Percentiles rank a stretch among this genome's conserved stretches.
Evolutionary conservation across 2,888 invertebrate species (phyloP).

Genomic region (Trichacis sp.): DNA sequence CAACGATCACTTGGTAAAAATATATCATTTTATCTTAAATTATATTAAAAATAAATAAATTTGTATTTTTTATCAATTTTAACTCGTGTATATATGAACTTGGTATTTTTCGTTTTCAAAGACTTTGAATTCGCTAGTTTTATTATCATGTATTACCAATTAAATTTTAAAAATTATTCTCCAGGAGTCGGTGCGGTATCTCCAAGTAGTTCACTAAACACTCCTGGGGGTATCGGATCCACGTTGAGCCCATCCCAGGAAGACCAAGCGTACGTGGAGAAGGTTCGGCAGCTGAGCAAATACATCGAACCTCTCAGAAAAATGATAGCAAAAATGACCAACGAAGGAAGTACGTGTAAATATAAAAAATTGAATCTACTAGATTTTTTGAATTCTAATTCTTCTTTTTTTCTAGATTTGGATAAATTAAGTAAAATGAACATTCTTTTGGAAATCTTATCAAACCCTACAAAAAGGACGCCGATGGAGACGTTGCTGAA

Average conservation of each 20-base stretch:
- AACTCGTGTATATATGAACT: too few relatives aligned
- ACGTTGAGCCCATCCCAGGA: slow-evolving; percentile 78
- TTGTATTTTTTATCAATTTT: too few relatives aligned
- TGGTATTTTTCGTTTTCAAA: too few relatives aligned
- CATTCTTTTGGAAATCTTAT: slow-evolving; percentile 89
- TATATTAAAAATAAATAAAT: too few relatives aligned
- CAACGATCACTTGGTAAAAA: slow-evolving; percentile 73
- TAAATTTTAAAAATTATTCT: too few relatives aligned
- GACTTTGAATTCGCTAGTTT: too few relatives aligned
- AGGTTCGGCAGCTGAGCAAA: slow-evolving; percentile 91
- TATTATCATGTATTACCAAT: too few relatives aligned
- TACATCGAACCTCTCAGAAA: slow-evolving; percentile 92
- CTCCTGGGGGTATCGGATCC: slow-evolving; percentile 74
- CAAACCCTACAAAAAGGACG: slow-evolving; percentile 87
- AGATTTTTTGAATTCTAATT: too few relatives aligned
- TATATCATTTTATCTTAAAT: too few relatives aligned
- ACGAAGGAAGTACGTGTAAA: slow-evolving; percentile 74
- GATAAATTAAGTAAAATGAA: slow-evolving; percentile 96
- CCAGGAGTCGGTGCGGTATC: slow-evolving; percentile 79
- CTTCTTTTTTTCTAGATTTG: slow-evolving; percentile 76
- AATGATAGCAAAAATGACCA: slow-evolving; percentile 86
- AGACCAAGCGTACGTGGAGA: slow-evolving; percentile 92
- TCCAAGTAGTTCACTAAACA: slow-evolving; percentile 87
- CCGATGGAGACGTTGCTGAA: slow-evolving; percentile 91
- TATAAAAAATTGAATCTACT: not conserved